phyloP scores from a whole-genome alignment of 2,888 invertebrate species.

The Cacoxenus indagator region DNA sequence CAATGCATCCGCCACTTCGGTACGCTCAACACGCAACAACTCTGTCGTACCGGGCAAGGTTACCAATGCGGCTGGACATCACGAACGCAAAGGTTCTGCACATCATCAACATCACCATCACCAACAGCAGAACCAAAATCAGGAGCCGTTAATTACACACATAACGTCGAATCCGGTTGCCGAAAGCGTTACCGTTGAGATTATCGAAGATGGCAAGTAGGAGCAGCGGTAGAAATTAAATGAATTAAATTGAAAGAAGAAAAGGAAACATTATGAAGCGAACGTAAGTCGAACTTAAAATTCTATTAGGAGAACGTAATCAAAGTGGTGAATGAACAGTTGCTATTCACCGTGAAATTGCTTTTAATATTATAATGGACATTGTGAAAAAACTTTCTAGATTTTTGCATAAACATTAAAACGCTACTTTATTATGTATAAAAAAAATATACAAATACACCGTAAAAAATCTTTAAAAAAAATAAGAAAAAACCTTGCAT shows the following conservation, averaged over 20 bases:
- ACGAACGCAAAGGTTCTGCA: slow-evolving; percentile 56
- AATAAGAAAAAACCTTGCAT: slow-evolving; percentile 67
- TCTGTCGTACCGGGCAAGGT: slow-evolving; percentile 66
- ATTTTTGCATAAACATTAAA: slow-evolving; percentile 42
- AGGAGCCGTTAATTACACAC: slow-evolving; percentile 65
- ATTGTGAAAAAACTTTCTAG: background rate
- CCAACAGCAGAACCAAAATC: slow-evolving; percentile 54
- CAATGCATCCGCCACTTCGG: slow-evolving; percentile 82
- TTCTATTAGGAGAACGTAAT: background rate
- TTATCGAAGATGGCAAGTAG: slow-evolving; percentile 78
- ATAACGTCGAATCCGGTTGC: slow-evolving; percentile 72
- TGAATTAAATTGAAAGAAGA: slow-evolving; percentile 12
- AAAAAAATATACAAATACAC: slow-evolving; percentile 46
- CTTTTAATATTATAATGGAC: background rate
- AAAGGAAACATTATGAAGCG: no score
- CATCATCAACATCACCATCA: slow-evolving; percentile 53
- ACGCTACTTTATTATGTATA: slow-evolving; percentile 51
- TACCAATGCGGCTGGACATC: slow-evolving; percentile 44
- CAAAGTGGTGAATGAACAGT: background rate
- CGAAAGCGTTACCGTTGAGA: slow-evolving; percentile 82
- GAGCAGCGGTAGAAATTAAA: slow-evolving; percentile 38
- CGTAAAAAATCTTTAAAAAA: slow-evolving; percentile 35
- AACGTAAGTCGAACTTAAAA: no score
- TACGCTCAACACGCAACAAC: slow-evolving; percentile 77
- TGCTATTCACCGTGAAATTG: background rate